phyloP scores from a whole-genome alignment of 2,888 invertebrate genomes.

The Dicranocentrus wangi region DNA sequence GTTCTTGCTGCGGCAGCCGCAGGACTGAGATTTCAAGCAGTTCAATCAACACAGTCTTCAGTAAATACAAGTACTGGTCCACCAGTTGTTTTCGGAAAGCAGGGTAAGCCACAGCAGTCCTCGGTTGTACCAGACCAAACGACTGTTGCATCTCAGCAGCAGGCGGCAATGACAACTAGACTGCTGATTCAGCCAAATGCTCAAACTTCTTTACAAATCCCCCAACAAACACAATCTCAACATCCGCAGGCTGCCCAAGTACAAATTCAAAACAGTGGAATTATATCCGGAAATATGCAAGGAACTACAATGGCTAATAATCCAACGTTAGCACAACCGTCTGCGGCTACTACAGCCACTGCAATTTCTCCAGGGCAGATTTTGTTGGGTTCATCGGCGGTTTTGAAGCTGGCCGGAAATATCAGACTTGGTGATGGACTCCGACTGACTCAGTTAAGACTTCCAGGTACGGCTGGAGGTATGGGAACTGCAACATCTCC shows the following conservation, averaged over 20 bases:
- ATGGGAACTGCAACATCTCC: conserved; percentile 31
- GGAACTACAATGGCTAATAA: background rate
- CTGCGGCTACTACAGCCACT: background rate
- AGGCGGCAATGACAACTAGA: background rate
- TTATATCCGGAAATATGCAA: background rate
- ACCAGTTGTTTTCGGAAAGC: conserved; percentile 26
- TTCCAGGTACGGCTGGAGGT: conserved; percentile 52
- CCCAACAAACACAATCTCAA: background rate
- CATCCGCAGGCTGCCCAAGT: background rate
- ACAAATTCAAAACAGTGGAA: conserved; percentile 2
- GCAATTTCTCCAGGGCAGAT: conserved; percentile 35
- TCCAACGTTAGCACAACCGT: background rate
- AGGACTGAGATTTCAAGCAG: conserved; percentile 41
- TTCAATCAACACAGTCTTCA: background rate
- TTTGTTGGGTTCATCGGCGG: conserved; percentile 38
- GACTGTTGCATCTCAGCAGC: background rate
- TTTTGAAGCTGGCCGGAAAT: conserved; percentile 53
- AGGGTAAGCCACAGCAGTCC: conserved; percentile 19
- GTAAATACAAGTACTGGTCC: background rate
- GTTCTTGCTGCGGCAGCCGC: conserved; percentile 44
- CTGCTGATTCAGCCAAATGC: background rate
- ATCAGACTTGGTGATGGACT: conserved; percentile 69
- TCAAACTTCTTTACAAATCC: background rate
- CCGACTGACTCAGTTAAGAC: conserved; percentile 65
- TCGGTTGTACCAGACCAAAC: background rate